These are phyloP conservation scores for Thaumatotibia leucotreta DNA, from an alignment of 1,140 invertebrate genomes.

Conservation along the genomic window DNA sequence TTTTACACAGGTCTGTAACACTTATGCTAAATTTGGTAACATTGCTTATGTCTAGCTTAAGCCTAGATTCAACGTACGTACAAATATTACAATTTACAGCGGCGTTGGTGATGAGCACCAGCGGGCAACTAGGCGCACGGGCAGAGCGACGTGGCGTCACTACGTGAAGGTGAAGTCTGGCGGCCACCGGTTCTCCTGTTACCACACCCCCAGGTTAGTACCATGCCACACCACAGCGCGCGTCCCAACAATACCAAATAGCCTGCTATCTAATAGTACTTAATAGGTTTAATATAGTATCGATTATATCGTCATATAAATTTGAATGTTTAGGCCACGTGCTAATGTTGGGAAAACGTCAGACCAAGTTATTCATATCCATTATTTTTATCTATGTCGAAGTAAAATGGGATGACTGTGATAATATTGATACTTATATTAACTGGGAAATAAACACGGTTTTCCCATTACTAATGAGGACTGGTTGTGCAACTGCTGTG, in stretches of 20 bases:
- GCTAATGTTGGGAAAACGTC: neutral
- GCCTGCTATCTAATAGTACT: neutral
- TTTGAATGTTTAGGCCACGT: neutral
- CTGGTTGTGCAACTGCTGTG: too few relatives aligned
- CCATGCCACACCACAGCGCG: slow-evolving; percentile 14
- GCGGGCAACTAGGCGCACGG: slow-evolving; percentile 15
- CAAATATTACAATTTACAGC: slow-evolving; percentile 55
- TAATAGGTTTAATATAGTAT: neutral
- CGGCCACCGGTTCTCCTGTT: slow-evolving; percentile 61
- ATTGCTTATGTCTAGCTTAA: slow-evolving; percentile 23
- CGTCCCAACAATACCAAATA: neutral
- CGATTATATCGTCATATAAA: neutral
- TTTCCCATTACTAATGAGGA: too few relatives aligned
- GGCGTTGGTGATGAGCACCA: slow-evolving; percentile 2
- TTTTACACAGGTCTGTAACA: slow-evolving; percentile 50
- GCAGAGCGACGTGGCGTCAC: slow-evolving; percentile 26
- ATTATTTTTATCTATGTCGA: neutral
- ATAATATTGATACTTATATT: too few relatives aligned
- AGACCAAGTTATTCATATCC: neutral
- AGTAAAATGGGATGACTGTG: neutral
- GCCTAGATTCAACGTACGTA: slow-evolving; percentile 27
- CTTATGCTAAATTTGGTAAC: slow-evolving; percentile 47
- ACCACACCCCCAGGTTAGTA: slow-evolving; percentile 51
- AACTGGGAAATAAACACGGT: too few relatives aligned
- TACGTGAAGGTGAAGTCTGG: slow-evolving; percentile 61